Percentiles rank a stretch among this genome's conserved stretches.
Evolutionary conservation across 2,888 invertebrate genomes (phyloP).

Genomic region (Xanthia togata): DNA sequence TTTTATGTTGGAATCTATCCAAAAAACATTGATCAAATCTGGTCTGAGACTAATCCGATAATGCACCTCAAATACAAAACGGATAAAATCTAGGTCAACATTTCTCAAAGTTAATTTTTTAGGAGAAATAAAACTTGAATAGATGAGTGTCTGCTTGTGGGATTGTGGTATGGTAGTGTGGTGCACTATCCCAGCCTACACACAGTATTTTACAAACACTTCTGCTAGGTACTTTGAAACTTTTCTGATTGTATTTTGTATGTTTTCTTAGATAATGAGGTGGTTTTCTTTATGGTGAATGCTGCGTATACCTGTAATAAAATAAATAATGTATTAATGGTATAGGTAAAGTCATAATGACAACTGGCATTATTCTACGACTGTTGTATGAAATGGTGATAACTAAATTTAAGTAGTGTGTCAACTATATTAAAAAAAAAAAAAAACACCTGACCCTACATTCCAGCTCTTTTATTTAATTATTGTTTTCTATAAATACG

Average conservation of each 20-base stretch:
- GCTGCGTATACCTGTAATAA: too few relatives aligned
- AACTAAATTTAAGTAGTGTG: too few relatives aligned
- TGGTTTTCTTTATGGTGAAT: not conserved
- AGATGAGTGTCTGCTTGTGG: too few relatives aligned
- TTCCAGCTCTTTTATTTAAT: not conserved
- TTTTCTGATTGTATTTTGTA: not conserved
- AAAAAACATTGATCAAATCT: slow-evolving; percentile 59
- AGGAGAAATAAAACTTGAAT: too few relatives aligned
- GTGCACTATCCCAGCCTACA: not conserved
- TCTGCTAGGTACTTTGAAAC: not conserved
- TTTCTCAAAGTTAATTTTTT: slow-evolving; percentile 9
- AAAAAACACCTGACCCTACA: too few relatives aligned
- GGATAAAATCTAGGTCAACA: slow-evolving; percentile 20
- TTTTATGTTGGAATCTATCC: slow-evolving; percentile 55
- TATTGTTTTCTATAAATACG: not conserved
- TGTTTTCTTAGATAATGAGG: not conserved
- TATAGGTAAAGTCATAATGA: too few relatives aligned
- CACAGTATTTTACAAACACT: not conserved
- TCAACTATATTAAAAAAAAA: too few relatives aligned
- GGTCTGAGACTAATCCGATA: slow-evolving; percentile 32
- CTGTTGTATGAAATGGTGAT: too few relatives aligned
- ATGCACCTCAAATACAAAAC: slow-evolving; percentile 43
- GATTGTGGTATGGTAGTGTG: not conserved
- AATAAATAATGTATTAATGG: too few relatives aligned
- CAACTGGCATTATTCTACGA: too few relatives aligned